Percentiles rank a stretch among this genome's conserved stretches.
Evolutionary conservation across 2,888 invertebrate genomes (phyloP).

Genomic region (Cephus nigrinus): DNA sequence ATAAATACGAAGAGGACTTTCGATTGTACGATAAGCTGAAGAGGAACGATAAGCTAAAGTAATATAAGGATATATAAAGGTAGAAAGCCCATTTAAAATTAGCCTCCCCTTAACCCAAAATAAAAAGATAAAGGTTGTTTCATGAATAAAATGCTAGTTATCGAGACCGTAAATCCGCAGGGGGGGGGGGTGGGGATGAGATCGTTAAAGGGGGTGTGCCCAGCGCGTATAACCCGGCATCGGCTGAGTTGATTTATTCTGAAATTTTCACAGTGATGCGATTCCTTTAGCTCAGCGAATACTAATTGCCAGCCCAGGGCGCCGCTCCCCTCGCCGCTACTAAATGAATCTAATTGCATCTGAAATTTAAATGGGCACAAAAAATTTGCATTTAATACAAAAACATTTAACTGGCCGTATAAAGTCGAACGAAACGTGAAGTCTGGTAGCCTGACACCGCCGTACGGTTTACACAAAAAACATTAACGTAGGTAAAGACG

Average conservation of each 20-base stretch:
- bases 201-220: constrained; percentile 1
- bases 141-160: constrained; percentile 52
- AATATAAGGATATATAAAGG: background rate
- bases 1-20: too few relatives aligned
- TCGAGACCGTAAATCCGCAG: constrained; percentile 46
- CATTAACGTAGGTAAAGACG: too few relatives aligned
- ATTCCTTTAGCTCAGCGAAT: constrained; percentile 34
- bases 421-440: constrained; percentile 40
- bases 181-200: background rate
- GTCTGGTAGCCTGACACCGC: constrained; percentile 1
- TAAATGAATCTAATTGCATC: constrained; percentile 63
- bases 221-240: constrained; percentile 17
- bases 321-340: constrained; percentile 18
- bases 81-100: background rate
- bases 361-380: constrained; percentile 56
- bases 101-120: background rate
- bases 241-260: constrained; percentile 44
- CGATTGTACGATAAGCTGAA: too few relatives aligned
- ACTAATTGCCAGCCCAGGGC: constrained; percentile 25
- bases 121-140: constrained; percentile 11
- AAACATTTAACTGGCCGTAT: constrained; percentile 46
- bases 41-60: too few relatives aligned
- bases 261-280: constrained; percentile 37
- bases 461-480: too few relatives aligned
- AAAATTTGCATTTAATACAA: constrained; percentile 58